A percentile compares a stretch with the other conserved stretches of the same genome.
These are phyloP conservation scores for Monarcha castaneiventris DNA, from an alignment of 2,113 vertebrate genomes.

Conservation along the genomic window DNA sequence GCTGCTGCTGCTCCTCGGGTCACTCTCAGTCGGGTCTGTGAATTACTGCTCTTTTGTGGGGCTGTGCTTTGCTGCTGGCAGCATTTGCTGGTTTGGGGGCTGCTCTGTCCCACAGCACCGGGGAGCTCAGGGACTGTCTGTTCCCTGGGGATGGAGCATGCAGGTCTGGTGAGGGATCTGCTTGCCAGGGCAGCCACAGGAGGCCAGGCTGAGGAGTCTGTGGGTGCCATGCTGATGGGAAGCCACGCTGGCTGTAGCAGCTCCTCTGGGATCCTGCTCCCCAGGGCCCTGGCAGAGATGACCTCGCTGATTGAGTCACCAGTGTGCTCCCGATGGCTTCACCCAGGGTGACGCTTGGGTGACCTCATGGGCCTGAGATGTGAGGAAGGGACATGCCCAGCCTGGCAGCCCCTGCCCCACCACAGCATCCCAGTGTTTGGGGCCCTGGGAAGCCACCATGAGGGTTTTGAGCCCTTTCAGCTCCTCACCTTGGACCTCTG, in stretches of 20 bases:
- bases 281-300: not conserved
- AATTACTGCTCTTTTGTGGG: accelerated
- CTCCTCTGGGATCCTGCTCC: accelerated
- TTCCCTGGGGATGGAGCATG: not conserved
- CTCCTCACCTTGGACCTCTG: not conserved
- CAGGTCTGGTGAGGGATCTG: not conserved
- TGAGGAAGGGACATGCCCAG: not conserved
- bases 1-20: not conserved
- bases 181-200: accelerated
- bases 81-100: not conserved
- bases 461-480: not conserved
- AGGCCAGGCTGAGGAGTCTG: not conserved
- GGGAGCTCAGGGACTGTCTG: accelerated
- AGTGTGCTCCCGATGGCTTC: not conserved
- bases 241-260: not conserved
- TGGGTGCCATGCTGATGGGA: not conserved
- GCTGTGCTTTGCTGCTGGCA: not conserved
- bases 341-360: not conserved
- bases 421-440: accelerated
- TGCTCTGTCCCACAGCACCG: accelerated
- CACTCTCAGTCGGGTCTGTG: accelerated
- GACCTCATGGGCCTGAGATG: not conserved
- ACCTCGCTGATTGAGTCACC: not conserved
- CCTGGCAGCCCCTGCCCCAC: not conserved
- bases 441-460: not conserved